Evolutionary conservation across 2,888 invertebrate genomes (phyloP).

Genomic region (Ophion costatus): DNA sequence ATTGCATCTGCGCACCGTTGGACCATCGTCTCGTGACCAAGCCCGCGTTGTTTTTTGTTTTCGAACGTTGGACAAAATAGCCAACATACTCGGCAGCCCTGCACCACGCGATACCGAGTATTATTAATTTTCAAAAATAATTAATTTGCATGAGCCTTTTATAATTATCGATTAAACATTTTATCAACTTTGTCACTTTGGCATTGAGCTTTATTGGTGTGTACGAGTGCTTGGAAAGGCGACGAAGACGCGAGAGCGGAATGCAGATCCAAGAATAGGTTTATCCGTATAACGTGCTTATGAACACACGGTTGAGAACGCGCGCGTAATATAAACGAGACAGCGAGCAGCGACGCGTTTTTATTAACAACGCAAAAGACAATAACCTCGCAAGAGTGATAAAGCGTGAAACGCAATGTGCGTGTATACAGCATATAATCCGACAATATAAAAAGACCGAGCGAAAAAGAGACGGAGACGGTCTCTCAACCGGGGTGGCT

Average conservation of each 20-base stretch:
- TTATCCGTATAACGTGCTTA: slow-evolving; percentile 55
- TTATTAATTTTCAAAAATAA: too few relatives aligned
- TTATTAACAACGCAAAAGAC: slow-evolving; percentile 74
- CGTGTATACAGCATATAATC: slow-evolving; percentile 69
- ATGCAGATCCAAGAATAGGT: slow-evolving; percentile 61
- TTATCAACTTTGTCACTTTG: slow-evolving; percentile 13
- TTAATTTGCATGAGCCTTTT: too few relatives aligned
- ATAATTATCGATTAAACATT: not conserved
- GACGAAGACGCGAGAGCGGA: slow-evolving; percentile 42
- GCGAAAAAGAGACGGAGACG: slow-evolving; percentile 37
- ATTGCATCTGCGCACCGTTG: too few relatives aligned
- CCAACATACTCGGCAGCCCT: too few relatives aligned
- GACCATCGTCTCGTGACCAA: too few relatives aligned
- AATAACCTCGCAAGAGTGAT: slow-evolving; percentile 79
- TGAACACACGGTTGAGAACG: slow-evolving; percentile 61
- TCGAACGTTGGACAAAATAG: too few relatives aligned
- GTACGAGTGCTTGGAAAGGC: slow-evolving; percentile 1
- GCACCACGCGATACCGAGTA: too few relatives aligned
- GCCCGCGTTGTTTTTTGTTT: too few relatives aligned
- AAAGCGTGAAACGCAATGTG: slow-evolving; percentile 78
- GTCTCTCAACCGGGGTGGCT: slow-evolving; percentile 38
- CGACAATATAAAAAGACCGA: slow-evolving; percentile 73
- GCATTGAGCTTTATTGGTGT: not conserved
- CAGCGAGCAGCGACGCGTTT: slow-evolving; percentile 39
- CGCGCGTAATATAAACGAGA: slow-evolving; percentile 55